A percentile compares a stretch with the other conserved stretches of the same genome.
Evolutionary conservation across 2,888 invertebrate species (phyloP).

Genomic region (Limulus polyphemus): DNA sequence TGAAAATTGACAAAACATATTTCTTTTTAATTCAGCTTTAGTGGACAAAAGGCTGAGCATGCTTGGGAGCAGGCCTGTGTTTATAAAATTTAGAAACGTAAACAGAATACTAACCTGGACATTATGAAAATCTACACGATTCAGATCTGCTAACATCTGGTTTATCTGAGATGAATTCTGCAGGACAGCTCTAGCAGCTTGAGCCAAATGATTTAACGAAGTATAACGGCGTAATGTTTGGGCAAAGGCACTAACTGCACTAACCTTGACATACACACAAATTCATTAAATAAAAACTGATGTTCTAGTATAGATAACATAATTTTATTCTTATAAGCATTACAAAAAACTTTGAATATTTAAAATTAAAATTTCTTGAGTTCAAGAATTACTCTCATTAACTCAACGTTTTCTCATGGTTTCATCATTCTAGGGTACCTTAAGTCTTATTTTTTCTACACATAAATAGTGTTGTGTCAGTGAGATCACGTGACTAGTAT

Average conservation of each 20-base stretch:
- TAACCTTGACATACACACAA: constrained; percentile 38
- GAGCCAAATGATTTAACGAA: constrained; percentile 90
- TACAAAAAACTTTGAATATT: too few relatives aligned
- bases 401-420: too few relatives aligned
- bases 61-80: background rate
- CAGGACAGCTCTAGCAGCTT: constrained; percentile 87
- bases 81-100: constrained; percentile 34
- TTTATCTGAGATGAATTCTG: constrained; percentile 89
- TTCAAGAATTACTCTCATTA: too few relatives aligned
- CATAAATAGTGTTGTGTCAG: too few relatives aligned
- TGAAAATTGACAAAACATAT: too few relatives aligned
- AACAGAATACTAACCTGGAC: constrained; percentile 45
- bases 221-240: constrained; percentile 92
- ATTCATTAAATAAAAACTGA: background rate
- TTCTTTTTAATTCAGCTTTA: too few relatives aligned
- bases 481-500: too few relatives aligned
- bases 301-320: background rate
- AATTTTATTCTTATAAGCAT: too few relatives aligned
- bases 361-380: too few relatives aligned
- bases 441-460: too few relatives aligned
- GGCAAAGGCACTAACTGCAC: constrained; percentile 81
- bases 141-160: constrained; percentile 92
- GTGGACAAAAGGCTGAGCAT: background rate
- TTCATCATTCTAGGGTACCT: too few relatives aligned
- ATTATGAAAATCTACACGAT: constrained; percentile 94